These are phyloP conservation scores for Trogon surrucura DNA, from an alignment of 2,113 vertebrate genomes.

Conservation along the genomic window DNA sequence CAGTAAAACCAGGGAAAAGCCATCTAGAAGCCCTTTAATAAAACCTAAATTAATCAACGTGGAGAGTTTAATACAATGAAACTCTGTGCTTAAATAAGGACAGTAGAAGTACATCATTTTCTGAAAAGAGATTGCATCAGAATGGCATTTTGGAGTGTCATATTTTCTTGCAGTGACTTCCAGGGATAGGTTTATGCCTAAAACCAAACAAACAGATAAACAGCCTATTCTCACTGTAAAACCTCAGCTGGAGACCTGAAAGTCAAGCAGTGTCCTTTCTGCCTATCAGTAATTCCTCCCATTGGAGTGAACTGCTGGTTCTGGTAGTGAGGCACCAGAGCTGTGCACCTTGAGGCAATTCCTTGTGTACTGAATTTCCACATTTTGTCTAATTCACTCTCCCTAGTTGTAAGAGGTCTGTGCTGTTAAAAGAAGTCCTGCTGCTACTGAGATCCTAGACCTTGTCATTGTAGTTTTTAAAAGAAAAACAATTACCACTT, in stretches of 20 bases:
- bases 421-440: background rate
- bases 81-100: background rate
- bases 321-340: background rate
- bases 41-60: background rate
- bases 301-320: background rate
- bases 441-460: background rate
- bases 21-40: background rate
- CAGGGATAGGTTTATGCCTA: background rate
- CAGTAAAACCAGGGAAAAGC: background rate
- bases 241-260: background rate
- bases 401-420: background rate
- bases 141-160: background rate
- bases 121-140: background rate
- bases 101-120: background rate
- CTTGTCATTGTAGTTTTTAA: background rate
- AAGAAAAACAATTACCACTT: background rate
- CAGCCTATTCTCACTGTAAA: background rate
- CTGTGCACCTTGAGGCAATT: background rate
- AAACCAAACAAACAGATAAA: background rate
- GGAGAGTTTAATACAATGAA: background rate
- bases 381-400: background rate
- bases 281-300: background rate
- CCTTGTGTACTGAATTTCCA: background rate
- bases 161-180: background rate
- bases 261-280: background rate